Evolutionary conservation across 2,797 vertebrate genomes (phyloP), one percentile per base, ranked within the genome.

Genomic region (Sebastes dallii): DNA sequence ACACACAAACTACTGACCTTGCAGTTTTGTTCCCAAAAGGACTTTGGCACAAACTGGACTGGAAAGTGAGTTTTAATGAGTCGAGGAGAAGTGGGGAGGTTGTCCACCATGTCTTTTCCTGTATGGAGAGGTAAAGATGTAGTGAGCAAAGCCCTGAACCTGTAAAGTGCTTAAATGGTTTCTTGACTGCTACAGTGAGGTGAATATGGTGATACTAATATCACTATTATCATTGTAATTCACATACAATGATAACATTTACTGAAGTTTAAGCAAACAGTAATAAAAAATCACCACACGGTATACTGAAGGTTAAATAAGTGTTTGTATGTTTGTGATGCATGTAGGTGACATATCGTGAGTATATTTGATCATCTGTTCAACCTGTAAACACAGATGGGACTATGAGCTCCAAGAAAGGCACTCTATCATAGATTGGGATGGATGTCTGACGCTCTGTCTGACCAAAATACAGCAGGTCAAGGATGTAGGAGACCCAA

Each of bases 21-120:
- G 82, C 71, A 88, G 72, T 94, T 94, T 27, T 94, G 66, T 3
- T 94, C 90, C 90, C 90, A 94, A 75, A 95, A 93, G 2, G 89
- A 92, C 36, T 90, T 90, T 50, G 93, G 93, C 32, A 94, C 64
- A 42, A 95, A 86, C 62, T 94, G 90, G 39, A 94, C 70, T 18
- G 90, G 91, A 27, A 92, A 85, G 77, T 95, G 91, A 50, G 92
- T 94, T 84, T 93, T 94, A 25, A 95, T 93, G n/a, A 95, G 75
- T 14, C 90, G 86, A 59, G 94, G 94, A 65, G 77, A 88, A 8
- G 83, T 88, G 25, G 79, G 12, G 3, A 92, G 80, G 4, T 84
- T 67, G 20, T 93, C 84, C 20, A 30, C 88, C 32, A 70, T 2
- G 1, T 93, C 88, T 30, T 52, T 75, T 22, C 92, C 92, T 94